phyloP scores from a whole-genome alignment of 2,797 vertebrate genomes.

The Cynodonichthys magdalenae region DNA sequence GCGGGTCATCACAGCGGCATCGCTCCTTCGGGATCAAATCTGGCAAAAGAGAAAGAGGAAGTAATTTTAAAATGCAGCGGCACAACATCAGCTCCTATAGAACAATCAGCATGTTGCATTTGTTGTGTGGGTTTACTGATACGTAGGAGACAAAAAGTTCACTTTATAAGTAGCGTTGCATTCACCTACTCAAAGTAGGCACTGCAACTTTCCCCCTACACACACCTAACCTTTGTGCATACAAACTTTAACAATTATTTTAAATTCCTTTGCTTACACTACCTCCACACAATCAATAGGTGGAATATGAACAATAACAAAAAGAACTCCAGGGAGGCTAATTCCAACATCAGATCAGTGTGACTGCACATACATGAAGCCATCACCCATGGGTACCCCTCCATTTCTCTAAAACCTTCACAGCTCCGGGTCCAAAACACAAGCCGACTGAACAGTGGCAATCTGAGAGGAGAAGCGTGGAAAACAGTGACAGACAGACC shows the following conservation, averaged over 20 bases:
- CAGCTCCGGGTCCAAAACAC: constrained; percentile 33
- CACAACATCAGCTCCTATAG: constrained; percentile 28
- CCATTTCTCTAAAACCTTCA: constrained; percentile 56
- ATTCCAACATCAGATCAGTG: constrained; percentile 52
- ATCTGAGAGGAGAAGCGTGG: constrained; percentile 52
- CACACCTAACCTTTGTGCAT: constrained; percentile 24
- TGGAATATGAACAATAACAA: constrained; percentile 52
- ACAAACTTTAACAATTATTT: constrained; percentile 25
- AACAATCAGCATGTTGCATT: constrained; percentile 34
- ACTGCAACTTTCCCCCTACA: constrained; percentile 53
- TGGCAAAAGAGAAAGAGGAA: constrained; percentile 36
- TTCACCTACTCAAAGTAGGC: constrained; percentile 70
- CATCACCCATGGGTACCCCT: constrained; percentile 60
- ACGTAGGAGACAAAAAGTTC: constrained; percentile 68
- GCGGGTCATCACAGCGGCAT: constrained; percentile 68
- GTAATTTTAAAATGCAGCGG: constrained; percentile 34
- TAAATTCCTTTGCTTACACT: constrained; percentile 21
- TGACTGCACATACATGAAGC: constrained; percentile 55
- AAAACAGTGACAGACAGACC: constrained; percentile 55
- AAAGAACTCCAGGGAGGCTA: constrained; percentile 41
- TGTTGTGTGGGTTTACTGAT: constrained; percentile 53
- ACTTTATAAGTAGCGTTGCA: constrained; percentile 55
- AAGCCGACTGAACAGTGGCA: constrained; percentile 32
- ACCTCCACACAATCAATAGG: constrained; percentile 62
- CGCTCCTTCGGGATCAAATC: constrained; percentile 49